A percentile compares a stretch with the other conserved stretches of the same genome.
These are phyloP conservation scores for Boulengeromyrus knoepffleri DNA, from an alignment of 2,113 vertebrate genomes.

Conservation along the genomic window DNA sequence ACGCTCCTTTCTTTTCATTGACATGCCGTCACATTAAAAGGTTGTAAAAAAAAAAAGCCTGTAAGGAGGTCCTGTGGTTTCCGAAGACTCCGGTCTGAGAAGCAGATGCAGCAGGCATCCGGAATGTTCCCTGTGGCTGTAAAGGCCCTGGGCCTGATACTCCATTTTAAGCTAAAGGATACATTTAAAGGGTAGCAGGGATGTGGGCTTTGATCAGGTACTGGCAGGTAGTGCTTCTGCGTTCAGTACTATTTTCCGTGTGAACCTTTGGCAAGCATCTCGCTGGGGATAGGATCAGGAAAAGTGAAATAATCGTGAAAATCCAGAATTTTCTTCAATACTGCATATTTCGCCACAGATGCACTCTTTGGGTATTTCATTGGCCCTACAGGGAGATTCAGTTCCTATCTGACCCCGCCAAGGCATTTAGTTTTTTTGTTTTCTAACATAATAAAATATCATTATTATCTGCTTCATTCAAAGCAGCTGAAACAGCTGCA, in stretches of 20 bases:
- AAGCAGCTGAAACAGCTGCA: background rate
- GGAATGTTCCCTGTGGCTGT: background rate
- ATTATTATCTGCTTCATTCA: background rate
- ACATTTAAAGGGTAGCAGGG: background rate
- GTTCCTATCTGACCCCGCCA: background rate
- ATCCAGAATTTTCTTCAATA: background rate
- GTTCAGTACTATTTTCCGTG: background rate
- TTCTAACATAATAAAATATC: background rate
- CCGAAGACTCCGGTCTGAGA: background rate
- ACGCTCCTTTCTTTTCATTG: conserved; percentile 4
- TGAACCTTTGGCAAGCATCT: background rate
- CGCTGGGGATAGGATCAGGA: background rate
- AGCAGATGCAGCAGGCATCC: background rate
- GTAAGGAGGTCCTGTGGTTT: background rate
- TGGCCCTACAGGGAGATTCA: too few species aligned
- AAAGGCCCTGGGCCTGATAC: background rate
- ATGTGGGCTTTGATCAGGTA: background rate
- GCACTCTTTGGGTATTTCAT: background rate
- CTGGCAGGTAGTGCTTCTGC: background rate
- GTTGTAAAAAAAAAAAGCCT: background rate
- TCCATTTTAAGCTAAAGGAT: background rate
- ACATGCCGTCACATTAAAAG: conserved; percentile 7
- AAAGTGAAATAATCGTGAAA: background rate
- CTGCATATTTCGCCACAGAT: background rate
- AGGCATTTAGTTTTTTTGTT: background rate